Evolutionary conservation across 2,888 invertebrate species (phyloP).

Genomic region (Lasioglossum malachurum): DNA sequence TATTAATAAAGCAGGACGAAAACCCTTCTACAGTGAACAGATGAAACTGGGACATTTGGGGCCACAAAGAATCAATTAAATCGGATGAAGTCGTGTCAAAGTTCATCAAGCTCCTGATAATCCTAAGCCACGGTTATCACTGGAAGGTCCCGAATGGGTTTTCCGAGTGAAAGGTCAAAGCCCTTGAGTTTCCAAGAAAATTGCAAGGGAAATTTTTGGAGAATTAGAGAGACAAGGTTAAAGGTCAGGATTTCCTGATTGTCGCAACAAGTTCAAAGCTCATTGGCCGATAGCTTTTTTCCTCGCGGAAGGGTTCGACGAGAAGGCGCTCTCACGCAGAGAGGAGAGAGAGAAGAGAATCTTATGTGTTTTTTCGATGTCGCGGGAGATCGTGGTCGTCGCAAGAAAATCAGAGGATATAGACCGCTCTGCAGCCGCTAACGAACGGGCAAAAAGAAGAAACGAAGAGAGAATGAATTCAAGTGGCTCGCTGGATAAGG

Average conservation of each 20-base stretch:
- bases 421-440: slow-evolving; percentile 14
- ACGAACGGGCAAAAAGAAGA: slow-evolving; percentile 43
- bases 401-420: slow-evolving; percentile 38
- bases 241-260: slow-evolving; percentile 40
- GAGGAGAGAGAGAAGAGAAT: slow-evolving; percentile 1
- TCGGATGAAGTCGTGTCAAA: slow-evolving; percentile 8
- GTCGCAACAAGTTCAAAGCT: slow-evolving; percentile 35
- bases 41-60: neutral
- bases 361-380: slow-evolving; percentile 32
- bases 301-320: slow-evolving; percentile 10
- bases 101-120: neutral
- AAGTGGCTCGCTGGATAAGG: slow-evolving; percentile 57
- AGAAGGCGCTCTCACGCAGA: neutral
- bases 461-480: slow-evolving; percentile 46
- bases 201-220: slow-evolving; percentile 28
- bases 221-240: slow-evolving; percentile 9
- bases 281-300: neutral
- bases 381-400: neutral
- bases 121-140: neutral
- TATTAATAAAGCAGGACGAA: neutral
- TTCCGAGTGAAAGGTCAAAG: neutral
- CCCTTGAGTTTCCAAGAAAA: neutral
- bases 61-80: neutral
- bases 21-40: neutral
- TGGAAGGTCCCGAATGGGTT: neutral